Evolutionary conservation across 2,888 invertebrate species (phyloP).

Genomic region (Loripinus fragilis): DNA sequence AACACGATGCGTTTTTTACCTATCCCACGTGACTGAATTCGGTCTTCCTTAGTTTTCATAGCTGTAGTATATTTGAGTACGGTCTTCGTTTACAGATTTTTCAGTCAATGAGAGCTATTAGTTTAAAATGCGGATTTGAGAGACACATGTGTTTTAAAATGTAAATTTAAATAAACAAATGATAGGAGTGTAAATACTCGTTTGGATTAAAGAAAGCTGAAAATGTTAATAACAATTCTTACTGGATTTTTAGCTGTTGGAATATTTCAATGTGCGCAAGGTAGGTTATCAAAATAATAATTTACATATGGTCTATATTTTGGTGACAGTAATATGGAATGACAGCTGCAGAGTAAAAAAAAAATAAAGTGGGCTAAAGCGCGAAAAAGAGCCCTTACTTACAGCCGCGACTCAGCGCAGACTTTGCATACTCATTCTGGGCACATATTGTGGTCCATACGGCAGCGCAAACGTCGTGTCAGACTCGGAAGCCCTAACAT

Average conservation of each 20-base stretch:
- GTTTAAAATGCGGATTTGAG: background rate
- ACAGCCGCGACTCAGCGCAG: too few species aligned
- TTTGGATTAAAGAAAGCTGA: background rate
- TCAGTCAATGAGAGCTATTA: background rate
- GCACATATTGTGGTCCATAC: too few species aligned
- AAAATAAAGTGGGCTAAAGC: too few species aligned
- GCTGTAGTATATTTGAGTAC: background rate
- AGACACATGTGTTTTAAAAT: conserved; percentile 5
- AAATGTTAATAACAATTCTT: background rate
- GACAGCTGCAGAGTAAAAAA: background rate
- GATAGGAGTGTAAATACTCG: background rate
- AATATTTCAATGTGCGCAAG: background rate
- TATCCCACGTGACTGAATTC: conserved; percentile 6
- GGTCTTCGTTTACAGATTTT: too few species aligned
- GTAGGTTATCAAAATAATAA: background rate
- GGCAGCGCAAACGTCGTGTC: too few species aligned
- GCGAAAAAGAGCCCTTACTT: too few species aligned
- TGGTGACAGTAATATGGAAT: background rate
- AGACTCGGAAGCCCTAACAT: too few species aligned
- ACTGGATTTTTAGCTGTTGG: background rate
- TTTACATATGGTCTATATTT: background rate
- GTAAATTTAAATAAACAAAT: background rate
- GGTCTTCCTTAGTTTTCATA: background rate
- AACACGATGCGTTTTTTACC: background rate
- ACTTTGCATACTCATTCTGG: too few species aligned